These are phyloP conservation scores for Epinotia nisella DNA, from an alignment of 2,888 invertebrate species.

Conservation along the genomic window DNA sequence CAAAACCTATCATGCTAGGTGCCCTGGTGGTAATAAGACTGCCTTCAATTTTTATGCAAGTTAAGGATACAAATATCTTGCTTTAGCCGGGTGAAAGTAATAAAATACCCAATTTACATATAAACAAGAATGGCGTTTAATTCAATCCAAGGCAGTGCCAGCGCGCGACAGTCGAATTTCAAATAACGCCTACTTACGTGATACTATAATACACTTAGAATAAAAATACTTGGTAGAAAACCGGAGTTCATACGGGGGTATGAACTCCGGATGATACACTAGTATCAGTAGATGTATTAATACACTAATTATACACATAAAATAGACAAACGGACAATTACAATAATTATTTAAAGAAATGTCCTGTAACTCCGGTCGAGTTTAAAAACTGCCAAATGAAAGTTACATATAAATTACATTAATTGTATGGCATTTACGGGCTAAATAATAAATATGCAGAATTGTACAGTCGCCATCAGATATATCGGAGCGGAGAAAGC, in stretches of 20 bases:
- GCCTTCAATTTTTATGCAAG: too few relatives aligned
- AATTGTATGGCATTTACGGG: conserved; percentile 33
- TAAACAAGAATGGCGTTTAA: conserved; percentile 21
- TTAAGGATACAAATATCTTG: background rate
- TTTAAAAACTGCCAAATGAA: conserved; percentile 19
- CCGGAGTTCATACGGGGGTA: conserved; percentile 3
- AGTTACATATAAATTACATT: conserved; percentile 18
- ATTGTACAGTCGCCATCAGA: too few relatives aligned
- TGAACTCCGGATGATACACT: too few relatives aligned
- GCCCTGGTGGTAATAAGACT: too few relatives aligned
- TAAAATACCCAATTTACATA: conserved; percentile 3
- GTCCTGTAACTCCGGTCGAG: conserved; percentile 9
- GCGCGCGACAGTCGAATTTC: conserved; percentile 15
- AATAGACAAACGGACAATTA: conserved; percentile 18
- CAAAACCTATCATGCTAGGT: too few relatives aligned
- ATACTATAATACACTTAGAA: conserved; percentile 34
- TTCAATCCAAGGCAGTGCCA: conserved; percentile 10
- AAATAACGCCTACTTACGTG: conserved; percentile 36
- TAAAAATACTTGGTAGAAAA: conserved; percentile 25
- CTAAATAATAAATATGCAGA: conserved; percentile 29
- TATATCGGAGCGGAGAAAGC: too few relatives aligned
- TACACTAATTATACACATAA: conserved; percentile 1
- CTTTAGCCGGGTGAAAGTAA: background rate
- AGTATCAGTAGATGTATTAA: too few relatives aligned
- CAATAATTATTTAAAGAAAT: background rate